Evolutionary conservation across 2,113 vertebrate genomes (phyloP).

Genomic region (Cyprinodon brontotheroides): DNA sequence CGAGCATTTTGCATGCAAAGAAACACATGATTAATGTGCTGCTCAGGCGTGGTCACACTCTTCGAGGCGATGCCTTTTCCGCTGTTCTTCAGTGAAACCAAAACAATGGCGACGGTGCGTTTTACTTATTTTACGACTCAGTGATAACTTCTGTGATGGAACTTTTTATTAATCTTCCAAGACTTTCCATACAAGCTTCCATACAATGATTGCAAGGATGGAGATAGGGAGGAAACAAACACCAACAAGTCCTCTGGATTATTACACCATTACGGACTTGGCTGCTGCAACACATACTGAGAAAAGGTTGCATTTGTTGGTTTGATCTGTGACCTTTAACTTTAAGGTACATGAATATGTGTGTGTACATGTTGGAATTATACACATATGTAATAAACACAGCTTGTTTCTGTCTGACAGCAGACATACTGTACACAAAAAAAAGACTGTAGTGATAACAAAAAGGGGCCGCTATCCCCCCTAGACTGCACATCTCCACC

Average conservation of each 20-base stretch:
- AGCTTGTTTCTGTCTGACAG: slow-evolving; percentile 13
- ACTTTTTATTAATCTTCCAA: slow-evolving; percentile 56
- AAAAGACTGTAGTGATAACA: slow-evolving; percentile 48
- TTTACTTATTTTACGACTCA: slow-evolving; percentile 51
- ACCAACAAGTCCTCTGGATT: slow-evolving; percentile 13
- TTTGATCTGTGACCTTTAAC: background rate
- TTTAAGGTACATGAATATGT: background rate
- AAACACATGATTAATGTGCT: slow-evolving; percentile 66
- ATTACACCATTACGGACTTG: slow-evolving; percentile 1
- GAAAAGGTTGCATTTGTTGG: slow-evolving; percentile 8
- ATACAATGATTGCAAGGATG: slow-evolving; percentile 20
- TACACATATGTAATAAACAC: slow-evolving; percentile 9
- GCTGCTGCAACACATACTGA: slow-evolving; percentile 18
- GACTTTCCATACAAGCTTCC: slow-evolving; percentile 10
- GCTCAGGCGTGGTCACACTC: slow-evolving; percentile 36
- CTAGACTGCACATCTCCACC: slow-evolving; percentile 45
- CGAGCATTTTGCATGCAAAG: slow-evolving; percentile 49
- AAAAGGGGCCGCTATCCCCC: slow-evolving; percentile 71
- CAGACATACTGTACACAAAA: slow-evolving; percentile 34
- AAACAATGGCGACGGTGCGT: slow-evolving; percentile 53
- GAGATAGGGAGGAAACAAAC: slow-evolving; percentile 3
- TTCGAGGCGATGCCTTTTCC: slow-evolving; percentile 36
- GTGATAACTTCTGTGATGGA: slow-evolving; percentile 45
- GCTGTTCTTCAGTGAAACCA: slow-evolving; percentile 53
- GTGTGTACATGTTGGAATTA: slow-evolving; percentile 1